These are phyloP conservation scores for Boulengeromyrus knoepffleri DNA, from an alignment of 2,113 vertebrate genomes.

Conservation along the genomic window DNA sequence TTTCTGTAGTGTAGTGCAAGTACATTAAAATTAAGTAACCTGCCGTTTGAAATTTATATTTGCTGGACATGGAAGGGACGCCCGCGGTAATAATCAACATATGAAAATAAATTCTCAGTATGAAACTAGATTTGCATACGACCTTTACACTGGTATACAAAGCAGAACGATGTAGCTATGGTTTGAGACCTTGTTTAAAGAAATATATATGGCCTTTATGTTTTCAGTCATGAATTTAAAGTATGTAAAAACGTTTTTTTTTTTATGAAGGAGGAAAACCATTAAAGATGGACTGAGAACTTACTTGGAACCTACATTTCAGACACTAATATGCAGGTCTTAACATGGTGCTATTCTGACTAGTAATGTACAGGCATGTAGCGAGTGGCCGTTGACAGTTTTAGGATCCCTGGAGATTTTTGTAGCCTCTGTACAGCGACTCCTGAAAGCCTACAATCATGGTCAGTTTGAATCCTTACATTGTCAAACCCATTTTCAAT, in stretches of 20 bases:
- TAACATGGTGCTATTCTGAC: not conserved
- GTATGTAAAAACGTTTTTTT: not conserved
- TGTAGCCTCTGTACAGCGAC: not conserved
- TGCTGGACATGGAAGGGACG: not conserved
- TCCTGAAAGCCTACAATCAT: not conserved
- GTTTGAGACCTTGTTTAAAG: not conserved
- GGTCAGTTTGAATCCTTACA: not conserved
- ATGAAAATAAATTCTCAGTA: conserved; percentile 4
- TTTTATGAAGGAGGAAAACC: not conserved
- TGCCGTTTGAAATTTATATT: not conserved
- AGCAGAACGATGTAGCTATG: not conserved
- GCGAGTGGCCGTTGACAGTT: not conserved
- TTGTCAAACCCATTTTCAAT: not conserved
- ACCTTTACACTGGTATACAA: not conserved
- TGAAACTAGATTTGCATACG: not conserved
- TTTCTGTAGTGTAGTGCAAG: not conserved
- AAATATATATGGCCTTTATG: not conserved
- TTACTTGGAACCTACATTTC: not conserved
- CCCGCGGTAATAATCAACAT: not conserved
- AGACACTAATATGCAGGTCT: not conserved
- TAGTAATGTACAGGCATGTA: not conserved
- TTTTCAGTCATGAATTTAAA: not conserved
- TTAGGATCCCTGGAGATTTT: not conserved
- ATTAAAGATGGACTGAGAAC: not conserved
- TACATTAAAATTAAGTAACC: not conserved